Base-by-base conservation (phyloP, 2,888 invertebrate species). In the Melieria omissa region DNA sequence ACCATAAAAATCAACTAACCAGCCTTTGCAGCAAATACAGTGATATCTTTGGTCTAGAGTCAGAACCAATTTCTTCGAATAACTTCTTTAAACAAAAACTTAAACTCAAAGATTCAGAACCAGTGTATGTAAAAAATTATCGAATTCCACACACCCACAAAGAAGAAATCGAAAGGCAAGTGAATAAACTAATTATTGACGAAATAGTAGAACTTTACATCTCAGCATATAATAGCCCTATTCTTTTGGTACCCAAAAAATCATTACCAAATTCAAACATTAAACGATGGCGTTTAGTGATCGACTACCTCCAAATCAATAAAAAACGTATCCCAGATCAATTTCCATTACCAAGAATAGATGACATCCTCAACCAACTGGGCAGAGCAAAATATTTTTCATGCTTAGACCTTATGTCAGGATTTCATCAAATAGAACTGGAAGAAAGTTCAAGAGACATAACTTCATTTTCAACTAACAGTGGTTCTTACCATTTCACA, bases 351-450 rank as follows among this genome's bases (percentile, higher is more conserved):
- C 12, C 49, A 49, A 49, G 49, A 10, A 49, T 49, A 49, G 49
- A 49, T 3, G 49, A 49, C 12, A 49, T 49, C 49, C 49, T 49
- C 0, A 3, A 49, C 49, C 49, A 49, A 49, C 29, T 29, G 29
- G 29, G 29, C 29, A 29, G 29, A 29, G 29, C 29, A 3, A 29
- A 29, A 29, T 29, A 49, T 49, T 49, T 49, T 49, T 49, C 49
- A 49, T 49, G 49, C 49, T 12, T 49, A 12, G 12, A 49, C 49
- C 57, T 57, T 57, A 57, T 57, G 57, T 57, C 57, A 9, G 57
- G 57, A 10, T 57, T 57, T 57, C 57, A 57, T 57, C 57, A 57
- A 57, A 57, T 57, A 8, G 57, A 57, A 9, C 14, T 57, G 9
- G 57, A 29, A 29, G 29, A 29, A 29, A 1, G 29, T 29, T 29